Base-by-base conservation (phyloP, 1,140 invertebrate genomes). In the Cydia splendana region DNA sequence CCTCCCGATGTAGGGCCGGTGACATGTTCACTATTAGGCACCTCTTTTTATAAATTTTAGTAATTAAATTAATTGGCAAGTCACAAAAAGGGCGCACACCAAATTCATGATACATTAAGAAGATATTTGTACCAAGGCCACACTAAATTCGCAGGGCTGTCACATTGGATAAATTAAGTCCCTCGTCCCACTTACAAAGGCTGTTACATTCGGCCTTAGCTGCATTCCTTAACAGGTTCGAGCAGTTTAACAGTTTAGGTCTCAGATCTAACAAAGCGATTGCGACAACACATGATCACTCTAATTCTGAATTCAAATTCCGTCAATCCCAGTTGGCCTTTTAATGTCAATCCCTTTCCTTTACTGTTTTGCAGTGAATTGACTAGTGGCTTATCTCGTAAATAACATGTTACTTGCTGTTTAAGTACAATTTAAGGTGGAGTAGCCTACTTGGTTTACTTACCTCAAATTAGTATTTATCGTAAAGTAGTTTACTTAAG, bases 131-230 rank as follows among this genome's bases (percentile, higher is more conserved):
- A 38, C 67, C 67, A 71, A 71, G 67, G 67, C 80, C 75, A 78
- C 77, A 71, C 74, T 78, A 38, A 83, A 84, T 86, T 88, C 82
- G 79, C 83, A 82, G 77, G 82, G 75, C 82, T 85, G 85, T 84
- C 85, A 85, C 81, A 77, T 83, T 75, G 82, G 81, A 87, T 85
- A 84, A 86, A 88, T 86, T 82, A 83, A 81, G 76, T 80, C 80
- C 81, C 85, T 78, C 79, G 77, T 81, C 76, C 78, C 69, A 80
- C 80, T 79, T 80, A 82, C 84, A 85, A 83, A 84, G 84, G 77
- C 81, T 82, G 79, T 81, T 81, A 77, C 80, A 82, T 84, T 78
- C 77, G 82, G 80, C 82, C 82, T 81, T 78, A 78, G 57, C 79
- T 78, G 76, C 83, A 88, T 87, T 87, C 85, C 83, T 79, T 79